Base-by-base conservation (phyloP, 2,113 vertebrate genomes). In the Lasiurus borealis region DNA sequence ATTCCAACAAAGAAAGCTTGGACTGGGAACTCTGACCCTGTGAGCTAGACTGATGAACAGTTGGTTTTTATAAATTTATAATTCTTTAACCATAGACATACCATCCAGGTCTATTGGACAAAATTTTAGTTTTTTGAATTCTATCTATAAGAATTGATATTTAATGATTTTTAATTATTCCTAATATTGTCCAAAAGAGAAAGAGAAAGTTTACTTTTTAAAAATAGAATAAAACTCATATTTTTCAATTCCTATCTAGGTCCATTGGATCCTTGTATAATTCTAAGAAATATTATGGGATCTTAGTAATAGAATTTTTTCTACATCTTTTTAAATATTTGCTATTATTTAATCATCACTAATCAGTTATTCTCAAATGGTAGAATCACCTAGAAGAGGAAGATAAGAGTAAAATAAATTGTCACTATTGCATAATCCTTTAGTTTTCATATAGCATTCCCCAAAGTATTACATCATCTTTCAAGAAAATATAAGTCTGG, bases 71-170 rank as follows among this genome's bases (percentile, higher is more conserved):
- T 57, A 23, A 29, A 69, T 59, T 83, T 90, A 66, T 87, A 88
- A 48, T 54, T 40, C 10, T 85, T 71, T 71, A 85, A 86, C 10
- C 44, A 31, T 83, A 54, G 54, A 62, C 64, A 84, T 66, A 75
- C 8, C 23, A 76, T 36, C n/a, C 9, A 18, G 31, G 18, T 52
- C 21, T 15, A 54, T 5, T 48, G 9, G 48, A 85, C 29, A 84
- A 86, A 52, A 89, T 86, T 91, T 71, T 71, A 75, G 50, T 64
- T 81, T 69, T 93, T 84, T 86, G 40, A 91, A n/a, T 62, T 91
- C 25, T 73, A 93, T 46, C 46, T 85, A 19, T 75, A 85, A 68
- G 29, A 46, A 77, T 23, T 91, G 40, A 29, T 94, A 72, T 88
- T 95, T 85, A 44, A 68, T 27, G 19, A 83, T 34, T 93, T 90